Evolutionary conservation across 1,140 invertebrate species (phyloP).

Genomic region (Epicauta chinensis): DNA sequence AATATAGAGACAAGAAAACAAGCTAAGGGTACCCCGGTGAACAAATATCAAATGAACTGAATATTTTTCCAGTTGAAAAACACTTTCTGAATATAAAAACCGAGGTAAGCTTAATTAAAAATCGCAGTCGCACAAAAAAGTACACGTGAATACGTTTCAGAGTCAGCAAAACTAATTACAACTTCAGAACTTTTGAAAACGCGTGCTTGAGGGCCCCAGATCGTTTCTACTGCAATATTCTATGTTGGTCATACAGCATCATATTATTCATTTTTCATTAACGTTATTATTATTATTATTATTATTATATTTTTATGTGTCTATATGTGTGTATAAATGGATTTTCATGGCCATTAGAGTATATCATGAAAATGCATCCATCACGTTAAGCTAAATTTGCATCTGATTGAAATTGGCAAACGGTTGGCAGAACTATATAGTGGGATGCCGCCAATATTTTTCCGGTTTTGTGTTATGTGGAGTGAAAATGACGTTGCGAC

Average conservation of each 20-base stretch:
- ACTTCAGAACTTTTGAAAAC: conserved; percentile 39
- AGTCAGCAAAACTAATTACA: conserved; percentile 41
- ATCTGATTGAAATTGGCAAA: conserved; percentile 29
- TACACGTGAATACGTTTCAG: conserved; percentile 28
- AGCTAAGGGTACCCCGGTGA: conserved; percentile 25
- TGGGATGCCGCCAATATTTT: conserved; percentile 36
- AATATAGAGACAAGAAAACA: conserved; percentile 31
- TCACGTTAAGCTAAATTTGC: conserved; percentile 34
- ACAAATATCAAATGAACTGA: conserved; percentile 40
- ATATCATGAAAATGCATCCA: conserved; percentile 15
- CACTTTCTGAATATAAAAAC: conserved; percentile 38
- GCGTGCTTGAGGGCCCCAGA: conserved; percentile 32
- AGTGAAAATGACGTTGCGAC: conserved; percentile 45
- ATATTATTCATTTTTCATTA: background rate
- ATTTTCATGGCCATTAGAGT: conserved; percentile 16
- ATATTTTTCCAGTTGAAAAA: conserved; percentile 38
- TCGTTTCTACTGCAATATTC: conserved; percentile 16
- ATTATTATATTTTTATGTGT: background rate
- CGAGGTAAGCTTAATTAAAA: conserved; percentile 40
- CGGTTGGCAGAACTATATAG: too few species aligned
- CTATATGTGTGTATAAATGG: conserved; percentile 8
- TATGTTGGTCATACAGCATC: background rate
- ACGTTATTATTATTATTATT: background rate
- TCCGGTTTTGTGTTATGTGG: conserved; percentile 35
- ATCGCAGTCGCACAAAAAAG: conserved; percentile 35